Base-by-base conservation (phyloP, 2,113 vertebrate genomes). In the Oryzias celebensis region DNA sequence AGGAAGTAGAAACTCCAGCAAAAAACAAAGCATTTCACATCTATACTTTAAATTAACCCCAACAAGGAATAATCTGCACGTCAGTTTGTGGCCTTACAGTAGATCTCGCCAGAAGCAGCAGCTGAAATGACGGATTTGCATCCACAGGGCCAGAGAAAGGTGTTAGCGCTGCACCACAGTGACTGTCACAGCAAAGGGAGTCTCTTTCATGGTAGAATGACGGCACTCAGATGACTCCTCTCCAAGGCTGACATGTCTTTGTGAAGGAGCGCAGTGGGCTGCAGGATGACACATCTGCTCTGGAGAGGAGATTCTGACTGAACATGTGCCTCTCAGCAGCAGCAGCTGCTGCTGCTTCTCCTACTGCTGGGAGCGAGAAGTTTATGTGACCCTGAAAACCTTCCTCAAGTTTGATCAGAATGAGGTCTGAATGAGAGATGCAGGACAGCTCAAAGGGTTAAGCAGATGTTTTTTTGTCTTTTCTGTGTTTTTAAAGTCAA, bases 311-410 rank as follows among this genome's bases (percentile, higher is more conserved):
- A 71, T 36, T 82, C 58, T 70, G 64, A 58, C 77, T 77, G 59
- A 59, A 74, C 66, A 73, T 77, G 68, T 73, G 75, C 61, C 76
- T 76, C 75, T 83, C 47, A 57, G 65, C 72, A 77, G 62, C 65
- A 48, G 10, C 63, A 62, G 64, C 44, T 49, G 36, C 52, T 49
- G 36, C 52, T 62, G 24, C 65, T 50, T 49, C 22, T 61, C 51
- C 67, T 63, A 65, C 50, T 58, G 54, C 49, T 3, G 1, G 18
- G 16, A 46, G 23, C 17, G 41, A 36, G 44, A 28, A 14, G 36
- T 36, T 10, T 8, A 36, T 36, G 8, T 36, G 36, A 36, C 36
- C 36, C 36, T 36, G 31, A 10, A 10, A 36, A 36, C 36, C 10
- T 12, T 36, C 36, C 8, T 36, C 36, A 2, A 12, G 36, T 12